Base-by-base conservation (phyloP, 1,140 invertebrate species). In the Scaptomyza pallida region DNA sequence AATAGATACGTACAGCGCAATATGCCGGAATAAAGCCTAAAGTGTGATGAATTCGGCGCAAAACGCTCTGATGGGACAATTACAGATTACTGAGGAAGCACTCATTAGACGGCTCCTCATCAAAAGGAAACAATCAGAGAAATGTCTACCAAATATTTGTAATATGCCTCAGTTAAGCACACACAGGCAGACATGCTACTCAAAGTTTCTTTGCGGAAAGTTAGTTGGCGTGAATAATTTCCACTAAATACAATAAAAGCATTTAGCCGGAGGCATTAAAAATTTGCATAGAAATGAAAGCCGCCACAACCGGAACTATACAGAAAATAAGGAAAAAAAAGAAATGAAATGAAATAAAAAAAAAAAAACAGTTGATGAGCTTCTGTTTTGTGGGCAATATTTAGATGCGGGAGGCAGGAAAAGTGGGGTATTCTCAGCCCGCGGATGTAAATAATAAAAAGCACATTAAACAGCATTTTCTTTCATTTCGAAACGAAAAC, bases 391-490 rank as follows among this genome's bases (percentile, higher is more conserved):
- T 13, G 50, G 41, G 19, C 30, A 19, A 33, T 52, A 41, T 13
- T 55, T 26, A 40, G 6, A 4, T 37, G 8, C 10, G 44, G 8
- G 33, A 2, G 41, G 15, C 13, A 35, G 50, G 33, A 41, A 26
- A 26, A 19, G 16, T 17, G 64, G 23, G 15, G 6, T 43, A 16
- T 44, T 47, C 43, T 50, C 51, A 8, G 47, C 57, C 77, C 77
- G 69, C 82, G 82, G 81, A 81, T 85, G 81, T 85, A 85, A 75
- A 88, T 86, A 86, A 86, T 86, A 86, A 86, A 88, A 88, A 88
- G 75, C 82, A 88, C 82, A 88, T 88, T 88, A 88, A 88, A 88
- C 78, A 82, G 82, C 75, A 88, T 88, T 88, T 88, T 88, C 82
- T 88, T 88, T 88, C 75, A 88, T 88, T 88, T 75, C 82, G 65